Evolutionary conservation across 2,113 vertebrate genomes (phyloP), one percentile per base, ranked within the genome.

Genomic region (Chaetura pelagica): DNA sequence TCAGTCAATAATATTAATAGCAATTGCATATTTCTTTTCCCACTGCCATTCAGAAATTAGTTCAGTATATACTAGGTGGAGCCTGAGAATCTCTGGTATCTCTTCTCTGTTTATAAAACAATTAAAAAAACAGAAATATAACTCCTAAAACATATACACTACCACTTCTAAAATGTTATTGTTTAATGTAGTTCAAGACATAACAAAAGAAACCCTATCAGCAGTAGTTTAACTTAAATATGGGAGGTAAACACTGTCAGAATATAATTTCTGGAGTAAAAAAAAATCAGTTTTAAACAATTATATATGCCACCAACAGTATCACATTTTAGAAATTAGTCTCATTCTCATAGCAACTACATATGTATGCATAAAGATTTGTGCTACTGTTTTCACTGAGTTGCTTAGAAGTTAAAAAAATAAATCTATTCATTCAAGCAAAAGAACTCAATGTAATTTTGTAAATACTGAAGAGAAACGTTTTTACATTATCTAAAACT

Each of bases 401-500:
- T 76, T 92, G 68, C 52, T 62, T 44, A 54, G 23, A 96, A 76
- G 40, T 46, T 22, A 73, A 72, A 94, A 94, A 89, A 94, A 75
- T 12, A 71, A 89, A 86, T 82, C 30, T 83, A 79, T 75, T 55
- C 58, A 80, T 87, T 97, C 92, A 95, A 97, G 94, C 58, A 78
- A 94, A 96, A 93, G 73, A 87, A 91, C 87, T 94, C 58, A 61
- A 74, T 35, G 46, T 13, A 78, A 66, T 92, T 93, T 83, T 54
- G 69, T 86, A 95, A 98, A 95, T 72, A 57, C 40, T 77, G 94
- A 88, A 75, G 61, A 95, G 62, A 93, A 95, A 88, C 58, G 49
- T 38, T 94, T 96, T 93, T 86, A 83, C 81, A 95, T 97, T 59
- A 94, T 61, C 95, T 93, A 92, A 84, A 95, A 95, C 86, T 97